Conservation (phyloP, 1,140 invertebrate genomes). For the Portunus trituberculatus region DNA sequence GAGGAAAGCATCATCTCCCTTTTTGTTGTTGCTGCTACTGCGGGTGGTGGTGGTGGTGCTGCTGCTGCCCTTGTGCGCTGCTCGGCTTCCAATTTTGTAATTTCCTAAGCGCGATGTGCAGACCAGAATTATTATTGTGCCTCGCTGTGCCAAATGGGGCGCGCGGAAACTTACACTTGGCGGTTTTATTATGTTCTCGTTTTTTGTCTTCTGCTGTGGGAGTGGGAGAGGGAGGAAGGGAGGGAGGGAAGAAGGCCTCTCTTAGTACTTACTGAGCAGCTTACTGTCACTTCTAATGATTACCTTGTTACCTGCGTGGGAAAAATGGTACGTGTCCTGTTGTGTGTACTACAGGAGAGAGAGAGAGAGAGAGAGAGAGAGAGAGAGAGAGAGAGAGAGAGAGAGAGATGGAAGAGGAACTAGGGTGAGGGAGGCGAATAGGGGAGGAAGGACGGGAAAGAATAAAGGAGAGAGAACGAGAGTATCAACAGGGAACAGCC, state of each 20-base stretch:
- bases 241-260: not conserved
- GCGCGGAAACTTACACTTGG: not conserved
- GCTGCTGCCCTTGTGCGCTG: not conserved
- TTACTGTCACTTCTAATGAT: no score
- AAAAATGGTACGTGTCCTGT: no score
- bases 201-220: not conserved
- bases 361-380: constrained; percentile 20
- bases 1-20: no score
- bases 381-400: not conserved
- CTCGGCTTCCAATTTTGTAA: not conserved
- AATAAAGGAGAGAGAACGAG: constrained; percentile 22
- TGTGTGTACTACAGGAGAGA: not conserved
- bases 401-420: not conserved
- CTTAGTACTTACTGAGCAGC: not conserved
- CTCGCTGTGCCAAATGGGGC: not conserved
- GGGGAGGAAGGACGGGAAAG: not conserved
- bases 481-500: not conserved
- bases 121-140: not conserved
- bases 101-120: not conserved
- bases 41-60: no score
- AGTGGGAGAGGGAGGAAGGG: not conserved
- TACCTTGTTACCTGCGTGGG: no score
- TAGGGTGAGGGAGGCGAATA: no score
- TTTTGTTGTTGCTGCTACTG: no score
- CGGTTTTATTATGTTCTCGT: not conserved